Conservation (phyloP, 2,113 vertebrate species). For the Amphilophus citrinellus region DNA sequence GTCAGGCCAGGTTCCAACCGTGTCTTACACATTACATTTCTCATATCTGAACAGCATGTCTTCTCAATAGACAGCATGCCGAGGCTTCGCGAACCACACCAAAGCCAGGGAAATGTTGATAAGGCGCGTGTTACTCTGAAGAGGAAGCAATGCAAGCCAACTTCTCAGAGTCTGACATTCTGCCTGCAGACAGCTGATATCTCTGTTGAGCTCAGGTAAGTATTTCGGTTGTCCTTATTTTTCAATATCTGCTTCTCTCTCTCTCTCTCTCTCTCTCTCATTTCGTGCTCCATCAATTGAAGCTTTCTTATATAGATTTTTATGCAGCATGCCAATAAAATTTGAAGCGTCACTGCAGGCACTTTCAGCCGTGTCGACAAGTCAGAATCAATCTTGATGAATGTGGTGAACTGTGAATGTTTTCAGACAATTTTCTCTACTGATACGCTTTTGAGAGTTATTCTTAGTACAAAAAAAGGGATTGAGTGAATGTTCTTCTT, state of each 20-base stretch:
- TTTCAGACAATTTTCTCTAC: conserved; percentile 15
- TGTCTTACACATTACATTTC: conserved; percentile 19
- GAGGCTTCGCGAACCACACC: background rate
- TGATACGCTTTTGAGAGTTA: background rate
- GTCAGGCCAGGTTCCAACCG: conserved; percentile 29
- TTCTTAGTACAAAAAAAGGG: background rate
- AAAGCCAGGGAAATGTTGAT: conserved; percentile 27
- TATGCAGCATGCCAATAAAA: conserved; percentile 28
- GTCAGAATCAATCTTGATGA: conserved; percentile 54
- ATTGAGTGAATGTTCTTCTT: background rate
- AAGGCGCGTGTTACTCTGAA: conserved; percentile 33
- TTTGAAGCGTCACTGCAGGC: conserved; percentile 37
- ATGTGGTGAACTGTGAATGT: conserved; percentile 34
- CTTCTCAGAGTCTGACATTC: conserved; percentile 46
- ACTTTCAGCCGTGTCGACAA: conserved; percentile 23
- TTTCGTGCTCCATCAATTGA: conserved; percentile 1
- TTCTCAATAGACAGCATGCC: conserved; percentile 7
- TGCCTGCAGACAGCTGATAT: conserved; percentile 63
- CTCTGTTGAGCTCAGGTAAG: conserved; percentile 32
- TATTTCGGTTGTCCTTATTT: background rate
- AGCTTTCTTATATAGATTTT: conserved; percentile 34
- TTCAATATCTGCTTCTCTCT: background rate
- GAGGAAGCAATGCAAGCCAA: conserved; percentile 13
- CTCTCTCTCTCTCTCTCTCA: background rate
- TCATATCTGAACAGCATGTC: conserved; percentile 35